Conservation (phyloP, 2,797 vertebrate species). For the Enteromius afrohamiltoni region DNA sequence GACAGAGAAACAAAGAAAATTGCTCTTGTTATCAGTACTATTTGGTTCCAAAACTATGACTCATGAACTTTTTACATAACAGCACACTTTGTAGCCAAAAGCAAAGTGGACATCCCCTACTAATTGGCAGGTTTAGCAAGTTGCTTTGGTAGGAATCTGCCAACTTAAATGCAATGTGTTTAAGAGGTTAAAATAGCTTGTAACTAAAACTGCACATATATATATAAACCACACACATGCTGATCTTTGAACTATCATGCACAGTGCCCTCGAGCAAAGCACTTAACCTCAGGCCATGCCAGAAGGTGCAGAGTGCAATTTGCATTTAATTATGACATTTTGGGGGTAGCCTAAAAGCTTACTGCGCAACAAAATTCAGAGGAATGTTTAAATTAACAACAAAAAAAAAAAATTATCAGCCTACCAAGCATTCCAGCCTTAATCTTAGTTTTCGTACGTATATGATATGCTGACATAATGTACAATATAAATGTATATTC, state of each 20-base stretch:
- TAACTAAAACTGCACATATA: background rate
- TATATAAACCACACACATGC: background rate
- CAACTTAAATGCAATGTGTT: background rate
- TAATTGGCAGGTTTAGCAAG: background rate
- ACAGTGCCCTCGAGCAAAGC: background rate
- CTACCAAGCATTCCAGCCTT: background rate
- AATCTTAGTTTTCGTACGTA: background rate
- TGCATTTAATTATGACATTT: conserved; percentile 3
- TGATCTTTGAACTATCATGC: background rate
- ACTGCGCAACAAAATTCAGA: background rate
- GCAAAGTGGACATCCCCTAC: background rate
- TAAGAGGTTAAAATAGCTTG: background rate
- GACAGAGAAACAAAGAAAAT: background rate
- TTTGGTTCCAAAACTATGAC: conserved; percentile 5
- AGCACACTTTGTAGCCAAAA: background rate
- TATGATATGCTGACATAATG: background rate
- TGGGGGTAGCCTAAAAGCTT: background rate
- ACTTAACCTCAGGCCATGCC: background rate
- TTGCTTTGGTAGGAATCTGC: background rate
- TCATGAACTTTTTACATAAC: conserved; percentile 15
- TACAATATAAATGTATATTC: background rate
- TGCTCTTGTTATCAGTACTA: background rate
- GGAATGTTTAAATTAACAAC: background rate
- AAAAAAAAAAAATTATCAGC: background rate
- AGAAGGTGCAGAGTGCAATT: background rate